Evolutionary conservation across 2,888 invertebrate genomes (phyloP), one percentile per base, ranked within the genome.

Genomic region (Eupelmus urozonus): DNA sequence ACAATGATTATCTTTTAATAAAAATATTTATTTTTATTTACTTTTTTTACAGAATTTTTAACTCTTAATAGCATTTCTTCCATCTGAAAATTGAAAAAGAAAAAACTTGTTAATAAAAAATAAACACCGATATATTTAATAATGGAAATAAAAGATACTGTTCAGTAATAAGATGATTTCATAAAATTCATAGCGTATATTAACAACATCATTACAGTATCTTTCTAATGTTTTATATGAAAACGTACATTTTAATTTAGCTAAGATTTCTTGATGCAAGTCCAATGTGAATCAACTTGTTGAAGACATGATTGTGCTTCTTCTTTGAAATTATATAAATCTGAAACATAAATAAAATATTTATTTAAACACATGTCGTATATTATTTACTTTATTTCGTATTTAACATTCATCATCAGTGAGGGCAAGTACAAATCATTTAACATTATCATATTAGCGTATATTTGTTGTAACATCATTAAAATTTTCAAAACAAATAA

Each of bases 381-480:
- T 9, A 51, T 20, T 42, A 42, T 25, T 20, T 42, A 42, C 23
- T 25, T 23, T 42, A 13, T 4, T 65, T 4, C 25, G 18, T 20
- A 53, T 34, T 59, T n/a, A 11, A 23, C 16, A 63, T 11, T 23
- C 74, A 9, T 27, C n/a, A 40, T 88, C 88, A 88, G 88, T 84
- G 88, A 88, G 88, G 88, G 88, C 88, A 88, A 88, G 86, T 80
- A 60, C 11, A 42, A 82, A 77, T 83, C 86, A 86, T 86, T 80
- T 71, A 79, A 25, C 25, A 75, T 72, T 81, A 77, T 88, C 87
- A 85, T 85, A 82, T 82, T 88, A 88, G 87, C 87, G 87, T 88
- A 88, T 87, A 86, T 82, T 20, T 49, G 23, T 84, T 80, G 57
- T 66, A 82, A 82, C 84, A 85, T 84, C 85, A 84, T 78, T n/a